Evolutionary conservation across 1,140 invertebrate species (phyloP).

Genomic region (Apis florea): DNA sequence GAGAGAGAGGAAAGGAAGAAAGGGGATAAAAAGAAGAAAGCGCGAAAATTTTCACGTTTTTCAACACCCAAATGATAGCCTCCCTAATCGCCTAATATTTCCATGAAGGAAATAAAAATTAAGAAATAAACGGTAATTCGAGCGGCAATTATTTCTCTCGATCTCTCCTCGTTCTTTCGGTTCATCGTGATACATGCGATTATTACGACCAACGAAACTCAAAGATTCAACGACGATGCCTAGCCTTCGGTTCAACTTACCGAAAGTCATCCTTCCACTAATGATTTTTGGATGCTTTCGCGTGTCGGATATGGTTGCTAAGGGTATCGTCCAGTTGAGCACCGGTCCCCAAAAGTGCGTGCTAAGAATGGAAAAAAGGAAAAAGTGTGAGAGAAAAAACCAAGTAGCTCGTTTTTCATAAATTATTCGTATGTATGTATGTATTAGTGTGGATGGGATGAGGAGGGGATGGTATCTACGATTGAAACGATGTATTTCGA

Average conservation of each 20-base stretch:
- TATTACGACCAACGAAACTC: slow-evolving; percentile 52
- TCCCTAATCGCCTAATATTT: not conserved
- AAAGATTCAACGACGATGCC: slow-evolving; percentile 43
- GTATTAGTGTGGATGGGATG: too few species aligned
- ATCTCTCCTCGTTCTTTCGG: not conserved
- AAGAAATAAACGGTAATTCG: slow-evolving; percentile 55
- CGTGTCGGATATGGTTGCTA: slow-evolving; percentile 95
- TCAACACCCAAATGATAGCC: not conserved
- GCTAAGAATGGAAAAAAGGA: slow-evolving; percentile 79
- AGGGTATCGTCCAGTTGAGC: slow-evolving; percentile 98
- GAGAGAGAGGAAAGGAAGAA: not conserved
- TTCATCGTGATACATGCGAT: slow-evolving; percentile 52
- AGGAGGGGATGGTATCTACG: not conserved
- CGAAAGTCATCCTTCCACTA: slow-evolving; percentile 97
- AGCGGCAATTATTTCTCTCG: slow-evolving; percentile 58
- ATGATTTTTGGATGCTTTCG: slow-evolving; percentile 96
- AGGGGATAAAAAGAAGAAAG: not conserved
- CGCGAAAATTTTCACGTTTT: not conserved
- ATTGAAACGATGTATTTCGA: not conserved
- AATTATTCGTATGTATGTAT: not conserved
- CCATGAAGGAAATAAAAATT: slow-evolving; percentile 32
- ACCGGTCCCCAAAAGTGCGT: slow-evolving; percentile 96
- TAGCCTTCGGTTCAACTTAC: slow-evolving; percentile 81
- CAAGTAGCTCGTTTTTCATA: slow-evolving; percentile 49
- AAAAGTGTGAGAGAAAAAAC: not conserved